Percentiles rank a stretch among this genome's conserved stretches.
Evolutionary conservation across 2,888 invertebrate species (phyloP).

Genomic region (Troides oblongomaculatus): DNA sequence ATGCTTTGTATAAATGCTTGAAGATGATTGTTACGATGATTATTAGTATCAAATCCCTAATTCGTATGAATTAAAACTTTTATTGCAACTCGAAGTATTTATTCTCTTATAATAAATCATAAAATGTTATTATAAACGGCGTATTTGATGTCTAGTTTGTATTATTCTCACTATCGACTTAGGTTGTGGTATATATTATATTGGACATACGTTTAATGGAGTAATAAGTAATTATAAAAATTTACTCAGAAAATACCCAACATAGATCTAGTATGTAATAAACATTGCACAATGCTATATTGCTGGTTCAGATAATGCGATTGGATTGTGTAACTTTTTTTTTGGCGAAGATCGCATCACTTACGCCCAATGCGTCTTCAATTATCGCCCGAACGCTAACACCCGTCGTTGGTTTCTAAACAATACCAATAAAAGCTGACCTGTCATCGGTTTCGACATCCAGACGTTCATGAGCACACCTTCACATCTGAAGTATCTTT

Average conservation of each 20-base stretch:
- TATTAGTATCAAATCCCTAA: background rate
- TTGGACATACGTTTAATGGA: too few relatives aligned
- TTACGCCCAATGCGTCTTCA: slow-evolving; percentile 58
- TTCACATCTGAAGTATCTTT: background rate
- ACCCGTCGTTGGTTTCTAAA: slow-evolving; percentile 49
- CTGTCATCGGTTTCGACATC: slow-evolving; percentile 35
- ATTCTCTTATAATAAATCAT: too few relatives aligned
- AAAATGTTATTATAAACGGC: too few relatives aligned
- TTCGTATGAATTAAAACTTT: background rate
- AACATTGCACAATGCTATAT: slow-evolving; percentile 7
- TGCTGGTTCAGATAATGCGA: slow-evolving; percentile 11
- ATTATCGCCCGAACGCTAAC: slow-evolving; percentile 65
- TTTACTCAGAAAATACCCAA: too few relatives aligned
- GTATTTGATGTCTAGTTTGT: too few relatives aligned
- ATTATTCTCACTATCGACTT: too few relatives aligned
- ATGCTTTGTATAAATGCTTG: background rate
- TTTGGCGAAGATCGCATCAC: slow-evolving; percentile 41
- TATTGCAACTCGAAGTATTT: too few relatives aligned
- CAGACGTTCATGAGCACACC: slow-evolving; percentile 20
- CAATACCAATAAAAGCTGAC: slow-evolving; percentile 51
- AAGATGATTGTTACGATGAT: background rate
- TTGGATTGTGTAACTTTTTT: slow-evolving; percentile 23
- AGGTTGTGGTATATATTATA: too few relatives aligned
- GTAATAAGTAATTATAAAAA: too few relatives aligned
- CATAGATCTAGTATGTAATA: slow-evolving; percentile 4